Evolutionary conservation across 1,140 invertebrate genomes (phyloP), one percentile per base, ranked within the genome.

Genomic region (Lepidotrigona ventralis): DNA sequence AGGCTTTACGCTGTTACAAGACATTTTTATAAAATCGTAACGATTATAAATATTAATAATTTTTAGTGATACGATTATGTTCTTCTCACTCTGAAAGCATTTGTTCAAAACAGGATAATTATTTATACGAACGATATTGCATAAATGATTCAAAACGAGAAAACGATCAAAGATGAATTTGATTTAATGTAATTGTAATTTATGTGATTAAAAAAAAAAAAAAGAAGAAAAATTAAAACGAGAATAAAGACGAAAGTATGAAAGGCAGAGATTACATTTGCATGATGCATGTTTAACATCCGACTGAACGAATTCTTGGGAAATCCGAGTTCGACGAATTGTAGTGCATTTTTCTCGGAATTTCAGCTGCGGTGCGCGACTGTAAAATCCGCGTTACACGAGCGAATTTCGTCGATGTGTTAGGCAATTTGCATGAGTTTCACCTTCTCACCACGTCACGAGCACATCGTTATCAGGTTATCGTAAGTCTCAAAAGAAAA

Each of bases 401-500:
- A 54, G 14, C 54, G 53, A 21, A 54, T 70, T 82, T 81, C 60
- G 33, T 26, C 66, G 53, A 4, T 66, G 23, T 21, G 68, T 81
- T 73, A 60, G 26, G 54, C 56, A 63, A 60, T 58, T 51, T 78
- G 26, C 81, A 60, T 54, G 26, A 51, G 56, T 63, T 78, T 70
- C 71, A 71, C 78, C 54, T 39, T 19, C 74, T 26, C 39, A 17
- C 21, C 54, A 33, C 54, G 75, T 60, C 74, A 33, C 66, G 33
- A 71, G 19, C 21, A 23, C 21, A 39, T 58, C 68, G n/a, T 83
- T 78, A 78, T 83, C 66, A 63, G 15, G 46, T 76, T 63, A 81
- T 81, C 72, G 46, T 60, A 53, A 63, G 78, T 83, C 74, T 58
- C 29, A 21, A n/a, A 58, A n/a, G 56, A 80, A n/a, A 66, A 72